Conservation (phyloP, 2,113 vertebrate genomes). For the Mormoops blainvillei region DNA sequence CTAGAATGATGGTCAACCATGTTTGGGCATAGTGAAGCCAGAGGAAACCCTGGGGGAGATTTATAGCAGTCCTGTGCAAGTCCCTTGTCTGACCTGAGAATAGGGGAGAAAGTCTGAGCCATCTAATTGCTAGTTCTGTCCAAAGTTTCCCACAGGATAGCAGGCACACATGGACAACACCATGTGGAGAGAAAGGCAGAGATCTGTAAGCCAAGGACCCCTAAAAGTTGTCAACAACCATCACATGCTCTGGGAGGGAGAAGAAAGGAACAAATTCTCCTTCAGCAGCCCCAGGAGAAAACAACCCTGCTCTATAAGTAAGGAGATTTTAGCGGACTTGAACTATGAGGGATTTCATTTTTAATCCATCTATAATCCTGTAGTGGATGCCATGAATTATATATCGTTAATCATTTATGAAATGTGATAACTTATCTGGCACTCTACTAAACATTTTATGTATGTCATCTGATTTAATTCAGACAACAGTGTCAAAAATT, state of each 20-base stretch:
- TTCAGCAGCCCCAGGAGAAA: neutral
- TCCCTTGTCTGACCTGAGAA: neutral
- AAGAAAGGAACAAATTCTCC: neutral
- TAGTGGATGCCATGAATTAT: neutral
- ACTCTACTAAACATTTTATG: neutral
- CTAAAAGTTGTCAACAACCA: neutral
- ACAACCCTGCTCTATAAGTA: neutral
- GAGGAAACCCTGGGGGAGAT: neutral
- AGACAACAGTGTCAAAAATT: neutral
- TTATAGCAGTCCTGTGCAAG: neutral
- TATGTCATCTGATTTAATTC: neutral
- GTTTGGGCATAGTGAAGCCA: neutral
- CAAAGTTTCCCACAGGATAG: neutral
- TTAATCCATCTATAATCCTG: neutral
- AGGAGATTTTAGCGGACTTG: neutral
- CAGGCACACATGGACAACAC: neutral
- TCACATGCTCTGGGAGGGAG: neutral
- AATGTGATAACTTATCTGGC: neutral
- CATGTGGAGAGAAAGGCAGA: neutral
- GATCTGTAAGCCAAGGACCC: neutral
- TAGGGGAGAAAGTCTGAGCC: neutral
- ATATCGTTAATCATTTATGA: neutral
- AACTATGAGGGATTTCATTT: neutral
- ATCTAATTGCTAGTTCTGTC: neutral
- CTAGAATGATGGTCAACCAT: neutral